These are phyloP conservation scores for Calidris pugnax DNA, from an alignment of 2,113 vertebrate genomes.

Conservation along the genomic window DNA sequence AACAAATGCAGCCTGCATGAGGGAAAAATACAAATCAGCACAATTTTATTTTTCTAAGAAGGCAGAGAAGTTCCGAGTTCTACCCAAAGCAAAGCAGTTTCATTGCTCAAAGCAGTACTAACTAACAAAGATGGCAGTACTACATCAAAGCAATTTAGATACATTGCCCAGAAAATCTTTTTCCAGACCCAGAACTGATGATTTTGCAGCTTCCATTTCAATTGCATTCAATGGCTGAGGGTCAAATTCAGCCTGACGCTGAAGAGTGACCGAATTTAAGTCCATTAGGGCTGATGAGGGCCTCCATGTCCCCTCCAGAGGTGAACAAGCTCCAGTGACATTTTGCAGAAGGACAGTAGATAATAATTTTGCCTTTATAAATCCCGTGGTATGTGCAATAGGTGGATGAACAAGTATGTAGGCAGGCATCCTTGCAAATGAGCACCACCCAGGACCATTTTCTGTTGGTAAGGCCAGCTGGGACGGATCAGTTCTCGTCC, in stretches of 20 bases:
- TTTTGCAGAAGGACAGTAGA: not conserved
- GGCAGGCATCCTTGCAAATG: not conserved
- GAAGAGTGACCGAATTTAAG: not conserved
- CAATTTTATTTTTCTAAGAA: conserved; percentile 9
- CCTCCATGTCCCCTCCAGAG: not conserved
- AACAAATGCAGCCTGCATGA: conserved; percentile 36
- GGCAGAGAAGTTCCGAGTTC: not conserved
- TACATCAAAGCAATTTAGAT: not conserved
- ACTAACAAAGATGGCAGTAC: not conserved
- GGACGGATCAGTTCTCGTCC: not conserved
- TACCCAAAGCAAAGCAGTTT: not conserved
- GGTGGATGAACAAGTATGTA: not conserved
- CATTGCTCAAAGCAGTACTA: not conserved
- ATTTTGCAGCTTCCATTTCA: not conserved
- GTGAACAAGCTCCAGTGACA: not conserved
- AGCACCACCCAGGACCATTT: not conserved
- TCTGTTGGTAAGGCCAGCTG: not conserved
- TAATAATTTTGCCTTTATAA: not conserved
- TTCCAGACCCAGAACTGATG: not conserved
- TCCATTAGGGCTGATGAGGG: not conserved
- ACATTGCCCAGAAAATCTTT: not conserved
- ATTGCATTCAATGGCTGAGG: not conserved
- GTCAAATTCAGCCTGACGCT: not conserved
- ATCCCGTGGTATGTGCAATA: not conserved
- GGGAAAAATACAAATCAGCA: conserved; percentile 42